Percentiles rank a stretch among this genome's conserved stretches.
These are phyloP conservation scores for Limenitis camilla DNA, from an alignment of 2,888 invertebrate species.

Conservation along the genomic window DNA sequence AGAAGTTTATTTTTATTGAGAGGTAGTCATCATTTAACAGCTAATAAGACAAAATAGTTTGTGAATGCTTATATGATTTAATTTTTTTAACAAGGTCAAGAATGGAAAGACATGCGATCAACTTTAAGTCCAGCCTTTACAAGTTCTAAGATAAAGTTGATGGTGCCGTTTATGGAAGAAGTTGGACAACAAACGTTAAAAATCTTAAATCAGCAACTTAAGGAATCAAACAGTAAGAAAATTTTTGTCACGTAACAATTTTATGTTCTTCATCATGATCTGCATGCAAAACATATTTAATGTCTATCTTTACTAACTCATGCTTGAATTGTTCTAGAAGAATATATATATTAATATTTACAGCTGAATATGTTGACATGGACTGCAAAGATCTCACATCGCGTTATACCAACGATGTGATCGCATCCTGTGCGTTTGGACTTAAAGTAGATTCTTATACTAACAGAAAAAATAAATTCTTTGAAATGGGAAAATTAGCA, in stretches of 20 bases:
- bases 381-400: constrained; percentile 57
- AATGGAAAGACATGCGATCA: constrained; percentile 41
- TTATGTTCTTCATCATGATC: background rate
- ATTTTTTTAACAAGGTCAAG: constrained; percentile 28
- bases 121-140: constrained; percentile 53
- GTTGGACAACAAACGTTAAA: constrained; percentile 33
- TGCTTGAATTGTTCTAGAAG: too few relatives aligned
- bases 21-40: constrained; percentile 48
- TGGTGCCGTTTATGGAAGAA: constrained; percentile 41
- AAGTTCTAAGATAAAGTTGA: constrained; percentile 49
- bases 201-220: constrained; percentile 26
- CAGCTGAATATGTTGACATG: constrained; percentile 31
- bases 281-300: too few relatives aligned
- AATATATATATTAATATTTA: background rate
- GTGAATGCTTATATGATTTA: background rate
- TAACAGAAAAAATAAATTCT: too few relatives aligned
- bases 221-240: constrained; percentile 15
- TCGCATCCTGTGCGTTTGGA: constrained; percentile 65
- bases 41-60: too few relatives aligned
- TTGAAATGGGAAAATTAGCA: too few relatives aligned
- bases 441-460: too few relatives aligned
- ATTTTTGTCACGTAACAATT: background rate
- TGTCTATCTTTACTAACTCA: too few relatives aligned
- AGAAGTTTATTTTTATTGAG: constrained; percentile 60
- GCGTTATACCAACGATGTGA: constrained; percentile 65